A percentile compares a stretch with the other conserved stretches of the same genome.
These are phyloP conservation scores for Solea senegalensis DNA, from an alignment of 2,113 vertebrate genomes.

Conservation along the genomic window DNA sequence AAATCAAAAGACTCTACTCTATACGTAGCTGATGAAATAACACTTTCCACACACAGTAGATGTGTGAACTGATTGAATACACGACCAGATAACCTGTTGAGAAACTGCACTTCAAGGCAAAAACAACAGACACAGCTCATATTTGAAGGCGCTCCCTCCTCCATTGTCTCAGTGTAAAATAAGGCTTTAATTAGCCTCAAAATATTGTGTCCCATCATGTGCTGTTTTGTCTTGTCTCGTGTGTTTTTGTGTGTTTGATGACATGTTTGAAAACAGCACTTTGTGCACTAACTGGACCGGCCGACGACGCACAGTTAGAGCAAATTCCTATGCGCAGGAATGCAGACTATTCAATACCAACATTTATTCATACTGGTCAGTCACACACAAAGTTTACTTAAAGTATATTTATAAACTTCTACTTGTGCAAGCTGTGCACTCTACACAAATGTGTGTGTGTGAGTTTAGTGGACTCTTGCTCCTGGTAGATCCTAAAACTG, in stretches of 20 bases:
- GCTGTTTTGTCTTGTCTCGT: background rate
- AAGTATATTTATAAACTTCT: too few relatives aligned
- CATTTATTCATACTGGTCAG: background rate
- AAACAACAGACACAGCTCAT: too few relatives aligned
- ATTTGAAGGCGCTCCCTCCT: background rate
- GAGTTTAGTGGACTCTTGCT: background rate
- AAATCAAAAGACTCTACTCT: too few relatives aligned
- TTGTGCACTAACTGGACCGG: background rate
- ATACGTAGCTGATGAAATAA: too few relatives aligned
- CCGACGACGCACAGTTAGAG: background rate
- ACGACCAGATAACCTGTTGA: too few relatives aligned
- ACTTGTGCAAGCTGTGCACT: too few relatives aligned
- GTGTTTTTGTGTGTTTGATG: conserved; percentile 33
- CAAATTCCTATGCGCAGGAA: background rate
- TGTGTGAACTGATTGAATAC: too few relatives aligned
- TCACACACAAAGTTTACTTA: background rate
- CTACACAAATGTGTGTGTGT: background rate
- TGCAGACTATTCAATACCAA: background rate
- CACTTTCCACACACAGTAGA: too few relatives aligned
- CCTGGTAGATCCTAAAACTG: too few relatives aligned
- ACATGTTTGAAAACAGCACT: conserved; percentile 42
- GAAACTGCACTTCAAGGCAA: too few relatives aligned
- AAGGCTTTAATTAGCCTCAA: conserved; percentile 46
- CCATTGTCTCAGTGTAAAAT: background rate
- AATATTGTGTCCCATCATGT: conserved; percentile 39